Evolutionary conservation across 2,888 invertebrate species (phyloP).

Genomic region (Odiellus spinosus): DNA sequence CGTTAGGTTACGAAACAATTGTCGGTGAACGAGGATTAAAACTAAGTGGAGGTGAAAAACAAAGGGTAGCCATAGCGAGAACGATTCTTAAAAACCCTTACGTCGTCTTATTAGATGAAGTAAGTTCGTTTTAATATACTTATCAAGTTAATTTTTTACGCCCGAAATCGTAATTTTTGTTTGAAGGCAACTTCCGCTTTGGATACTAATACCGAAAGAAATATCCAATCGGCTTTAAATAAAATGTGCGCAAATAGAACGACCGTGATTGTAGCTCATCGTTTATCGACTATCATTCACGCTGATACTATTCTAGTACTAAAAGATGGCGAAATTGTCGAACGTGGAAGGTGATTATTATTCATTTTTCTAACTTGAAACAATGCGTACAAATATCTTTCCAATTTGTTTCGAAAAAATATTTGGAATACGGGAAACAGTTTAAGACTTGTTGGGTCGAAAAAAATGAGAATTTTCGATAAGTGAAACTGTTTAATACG

Average conservation of each 20-base stretch:
- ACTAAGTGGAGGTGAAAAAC: conserved; percentile 93
- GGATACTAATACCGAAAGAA: conserved; percentile 86
- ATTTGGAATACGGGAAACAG: too few relatives aligned
- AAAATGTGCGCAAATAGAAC: conserved; percentile 69
- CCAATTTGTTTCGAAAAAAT: too few relatives aligned
- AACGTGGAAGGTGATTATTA: conserved; percentile 57
- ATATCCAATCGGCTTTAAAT: conserved; percentile 62
- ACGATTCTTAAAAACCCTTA: conserved; percentile 81
- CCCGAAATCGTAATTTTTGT: too few relatives aligned
- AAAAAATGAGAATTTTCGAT: too few relatives aligned
- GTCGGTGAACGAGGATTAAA: conserved; percentile 89
- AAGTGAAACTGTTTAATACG: too few relatives aligned
- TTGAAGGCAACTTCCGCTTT: conserved; percentile 61
- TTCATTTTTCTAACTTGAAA: too few relatives aligned
- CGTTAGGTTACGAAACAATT: conserved; percentile 52
- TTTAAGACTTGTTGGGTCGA: too few relatives aligned
- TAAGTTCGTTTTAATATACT: too few relatives aligned
- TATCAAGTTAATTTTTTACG: too few relatives aligned
- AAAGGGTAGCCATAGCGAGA: conserved; percentile 88
- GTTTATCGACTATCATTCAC: conserved; percentile 82
- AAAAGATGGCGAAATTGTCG: conserved; percentile 75
- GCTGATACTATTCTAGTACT: conserved; percentile 88
- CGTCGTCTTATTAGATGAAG: conserved; percentile 84
- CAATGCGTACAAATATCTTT: too few relatives aligned
- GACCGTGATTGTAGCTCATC: conserved; percentile 81